Evolutionary conservation across 2,113 vertebrate species (phyloP), one percentile per base, ranked within the genome.

Genomic region (Solea senegalensis): DNA sequence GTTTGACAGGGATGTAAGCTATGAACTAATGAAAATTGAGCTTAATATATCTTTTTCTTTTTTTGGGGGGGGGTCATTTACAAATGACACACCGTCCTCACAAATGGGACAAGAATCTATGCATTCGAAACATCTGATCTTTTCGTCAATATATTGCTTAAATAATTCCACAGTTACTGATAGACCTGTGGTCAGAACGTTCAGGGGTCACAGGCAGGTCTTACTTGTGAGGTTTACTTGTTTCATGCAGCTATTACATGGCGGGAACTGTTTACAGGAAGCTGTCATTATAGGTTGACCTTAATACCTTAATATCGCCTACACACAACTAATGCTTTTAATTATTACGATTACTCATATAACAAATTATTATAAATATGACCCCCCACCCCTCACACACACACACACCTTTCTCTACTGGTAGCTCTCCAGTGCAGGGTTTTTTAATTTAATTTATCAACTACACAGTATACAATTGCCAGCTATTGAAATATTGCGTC

Each of bases 361-460:
- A 54, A 52, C 10, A 70, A 21, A 64, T 34, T 27, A 44, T 45
- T 50, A 56, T 78, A 50, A 11, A 46, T 9, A 12, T 12, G 27
- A 1, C 48, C 48, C 48, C 48, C 6, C 21, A 3, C 11, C 16
- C n/a, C 21, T 1, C 34, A 4, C 34, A 6, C 34, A 6, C 34
- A 34, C 34, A 34, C 3, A 34, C 45, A 45, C 55, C 69, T 70
- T 21, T 67, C 40, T 61, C 48, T 44, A 71, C 51, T 73, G 44
- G 14, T 60, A 73, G 87, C 48, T 55, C 56, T 75, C 9, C 40
- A 75, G 52, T 53, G 41, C n/a, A 66, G 21, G 58, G 62, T 28
- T 83, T 76, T 87, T 84, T 83, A 82, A 80, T 76, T 54, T 34
- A 14, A 80, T 86, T 82, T 75, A 72, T 77, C 80, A 83, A 57